Percentiles rank a stretch among this genome's conserved stretches.
Evolutionary conservation across 2,888 invertebrate genomes (phyloP).

Genomic region (Elegia similella): DNA sequence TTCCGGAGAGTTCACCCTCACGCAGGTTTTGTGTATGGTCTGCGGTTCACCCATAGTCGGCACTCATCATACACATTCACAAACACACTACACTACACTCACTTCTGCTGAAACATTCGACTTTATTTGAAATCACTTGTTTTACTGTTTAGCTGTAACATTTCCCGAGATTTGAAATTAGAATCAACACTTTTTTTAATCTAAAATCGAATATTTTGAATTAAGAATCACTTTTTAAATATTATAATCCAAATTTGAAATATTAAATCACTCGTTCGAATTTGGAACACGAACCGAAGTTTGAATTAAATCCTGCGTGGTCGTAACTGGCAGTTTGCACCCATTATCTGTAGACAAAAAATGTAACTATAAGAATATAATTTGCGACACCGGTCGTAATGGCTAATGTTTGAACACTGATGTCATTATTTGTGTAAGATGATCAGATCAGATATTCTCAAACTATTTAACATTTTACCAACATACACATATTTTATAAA

Average conservation of each 20-base stretch:
- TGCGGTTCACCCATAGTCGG: conserved; percentile 70
- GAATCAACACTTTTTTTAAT: not conserved
- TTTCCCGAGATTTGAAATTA: not conserved
- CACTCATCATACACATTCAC: conserved; percentile 59
- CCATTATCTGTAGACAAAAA: conserved; percentile 32
- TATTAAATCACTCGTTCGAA: not conserved
- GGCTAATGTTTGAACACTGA: conserved; percentile 23
- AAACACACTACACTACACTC: conserved; percentile 24
- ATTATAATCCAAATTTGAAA: not conserved
- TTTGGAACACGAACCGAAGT: not conserved
- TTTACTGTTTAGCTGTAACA: not conserved
- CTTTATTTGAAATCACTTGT: not conserved
- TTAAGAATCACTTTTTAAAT: not conserved
- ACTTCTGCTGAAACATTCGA: conserved; percentile 9
- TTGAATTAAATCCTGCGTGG: not conserved
- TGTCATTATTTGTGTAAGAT: conserved; percentile 23
- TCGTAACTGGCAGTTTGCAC: conserved; percentile 9
- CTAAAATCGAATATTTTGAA: not conserved
- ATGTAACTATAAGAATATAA: conserved; percentile 24
- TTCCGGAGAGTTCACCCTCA: conserved; percentile 70
- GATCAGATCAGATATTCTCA: no score
- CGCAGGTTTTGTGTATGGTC: conserved; percentile 71
- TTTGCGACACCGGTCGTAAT: conserved; percentile 24
- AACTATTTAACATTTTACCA: no score
- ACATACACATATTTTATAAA: no score